Percentiles rank a stretch among this genome's conserved stretches.
Conservation (phyloP, 2,888 invertebrate species). For the Dryobotodes eremita region DNA sequence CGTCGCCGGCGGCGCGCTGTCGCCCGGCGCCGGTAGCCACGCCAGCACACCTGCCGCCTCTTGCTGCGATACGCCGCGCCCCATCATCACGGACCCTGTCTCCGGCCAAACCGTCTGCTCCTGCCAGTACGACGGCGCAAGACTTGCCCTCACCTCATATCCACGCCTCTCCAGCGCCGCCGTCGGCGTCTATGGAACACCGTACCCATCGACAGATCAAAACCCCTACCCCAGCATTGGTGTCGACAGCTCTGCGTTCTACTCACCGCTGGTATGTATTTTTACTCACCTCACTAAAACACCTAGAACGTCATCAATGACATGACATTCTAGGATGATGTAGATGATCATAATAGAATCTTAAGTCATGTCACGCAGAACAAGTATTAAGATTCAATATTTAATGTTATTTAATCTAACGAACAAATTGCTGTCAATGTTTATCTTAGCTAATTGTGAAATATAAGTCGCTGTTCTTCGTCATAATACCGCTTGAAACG, state of each 20-base stretch:
- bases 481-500: slow-evolving; percentile 41
- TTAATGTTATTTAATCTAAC: slow-evolving; percentile 56
- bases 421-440: slow-evolving; percentile 60
- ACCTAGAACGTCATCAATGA: slow-evolving; percentile 27
- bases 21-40: slow-evolving; percentile 90
- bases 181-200: slow-evolving; percentile 95
- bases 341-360: slow-evolving; percentile 44
- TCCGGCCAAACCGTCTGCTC: slow-evolving; percentile 98
- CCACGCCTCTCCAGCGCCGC: slow-evolving; percentile 95
- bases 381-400: slow-evolving; percentile 50
- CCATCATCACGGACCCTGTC: slow-evolving; percentile 97
- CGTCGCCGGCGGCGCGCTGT: slow-evolving; percentile 90
- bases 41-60: slow-evolving; percentile 90
- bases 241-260: slow-evolving; percentile 98
- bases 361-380: slow-evolving; percentile 37
- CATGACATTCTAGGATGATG: slow-evolving; percentile 36
- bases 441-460: slow-evolving; percentile 63
- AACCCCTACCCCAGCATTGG: slow-evolving; percentile 98
- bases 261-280: slow-evolving; percentile 97
- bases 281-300: slow-evolving; percentile 10
- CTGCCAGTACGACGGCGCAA: slow-evolving; percentile 97
- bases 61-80: slow-evolving; percentile 97
- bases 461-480: slow-evolving; percentile 41
- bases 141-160: slow-evolving; percentile 95
- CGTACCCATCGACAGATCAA: slow-evolving; percentile 97